Conservation (phyloP, 2,113 vertebrate species). For the Pollachius pollachius region DNA sequence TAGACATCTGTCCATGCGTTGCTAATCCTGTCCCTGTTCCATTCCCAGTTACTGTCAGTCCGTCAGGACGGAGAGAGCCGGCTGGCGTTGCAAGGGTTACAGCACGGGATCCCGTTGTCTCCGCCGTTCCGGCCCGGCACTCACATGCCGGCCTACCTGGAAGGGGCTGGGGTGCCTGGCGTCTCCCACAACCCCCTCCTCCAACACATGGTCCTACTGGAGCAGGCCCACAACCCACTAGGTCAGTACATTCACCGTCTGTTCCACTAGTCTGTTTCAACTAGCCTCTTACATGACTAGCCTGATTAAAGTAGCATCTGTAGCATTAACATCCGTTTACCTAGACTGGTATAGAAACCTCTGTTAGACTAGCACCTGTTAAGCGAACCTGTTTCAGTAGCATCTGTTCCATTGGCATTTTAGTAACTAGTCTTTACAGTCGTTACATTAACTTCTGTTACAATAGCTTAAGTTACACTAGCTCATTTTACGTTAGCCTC, state of each 20-base stretch:
- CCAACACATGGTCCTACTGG: slow-evolving; percentile 94
- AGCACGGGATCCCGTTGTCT: slow-evolving; percentile 83
- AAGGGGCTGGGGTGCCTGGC: slow-evolving; percentile 82
- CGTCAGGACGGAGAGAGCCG: slow-evolving; percentile 86
- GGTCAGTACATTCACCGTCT: slow-evolving; percentile 49
- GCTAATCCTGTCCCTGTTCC: not conserved
- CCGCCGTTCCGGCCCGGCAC: slow-evolving; percentile 81
- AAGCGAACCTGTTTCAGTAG: no score
- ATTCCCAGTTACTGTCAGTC: slow-evolving; percentile 76
- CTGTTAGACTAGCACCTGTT: no score
- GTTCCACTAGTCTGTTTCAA: no score
- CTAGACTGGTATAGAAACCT: no score
- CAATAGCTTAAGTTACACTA: no score
- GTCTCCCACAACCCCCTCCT: slow-evolving; percentile 84
- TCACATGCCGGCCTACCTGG: slow-evolving; percentile 90
- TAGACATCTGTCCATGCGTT: not conserved
- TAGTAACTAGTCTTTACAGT: no score
- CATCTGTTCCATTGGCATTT: no score
- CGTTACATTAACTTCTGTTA: not conserved
- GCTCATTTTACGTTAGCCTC: no score
- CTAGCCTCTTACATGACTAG: no score
- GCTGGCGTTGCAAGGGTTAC: slow-evolving; percentile 79
- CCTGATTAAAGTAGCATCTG: no score
- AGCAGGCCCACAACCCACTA: slow-evolving; percentile 86
- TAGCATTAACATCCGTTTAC: not conserved